Base-by-base conservation (phyloP, 2,888 invertebrate species). In the Folsomia candida region DNA sequence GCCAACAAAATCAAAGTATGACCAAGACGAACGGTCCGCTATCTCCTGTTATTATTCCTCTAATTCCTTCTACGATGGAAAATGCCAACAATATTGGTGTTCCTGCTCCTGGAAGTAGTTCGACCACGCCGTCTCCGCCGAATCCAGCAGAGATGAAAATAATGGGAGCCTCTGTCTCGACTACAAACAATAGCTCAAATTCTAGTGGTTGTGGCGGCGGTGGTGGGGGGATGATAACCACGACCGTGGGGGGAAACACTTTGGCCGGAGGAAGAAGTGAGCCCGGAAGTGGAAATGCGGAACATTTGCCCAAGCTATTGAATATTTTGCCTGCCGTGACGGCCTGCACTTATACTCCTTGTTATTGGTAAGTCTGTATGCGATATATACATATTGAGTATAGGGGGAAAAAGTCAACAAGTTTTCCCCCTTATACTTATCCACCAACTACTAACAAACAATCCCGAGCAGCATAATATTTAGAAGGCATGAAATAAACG, bases 331-430 rank as follows among this genome's bases (percentile, higher is more conserved):
- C 81, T 70, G 69, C 71, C 71, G 71, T 74, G 59, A 37, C 78
- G 28, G 72, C 77, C 68, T 81, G 81, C 71, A 76, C 78, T 60
- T 81, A 80, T 63, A 79, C 78, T 67, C 76, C 80, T 4, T 81
- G 80, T 63, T 81, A 80, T 71, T 81, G 80, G 80, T 80, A 73
- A 77, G 79, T 72, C n/a, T n/a, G 18, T 22, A 37, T 60, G 64
- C 25, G 27, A 60, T n/a, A n/a, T n/a, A n/a, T 37, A 37, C 4
- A 37, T 37, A 37, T 37, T 37, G n/a, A n/a, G n/a, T n/a, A n/a
- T n/a, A n/a, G n/a, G n/a, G 37, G 37, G 37, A 37, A 37, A 37
- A 4, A 37, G 37, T 37, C 37, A 37, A 37, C 37, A 37, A 37
- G 37, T 37, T 37, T 37, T n/a, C n/a, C n/a, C n/a, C n/a, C n/a